phyloP scores from a whole-genome alignment of 2,888 invertebrate species.

The Drosophila buzzatii region DNA sequence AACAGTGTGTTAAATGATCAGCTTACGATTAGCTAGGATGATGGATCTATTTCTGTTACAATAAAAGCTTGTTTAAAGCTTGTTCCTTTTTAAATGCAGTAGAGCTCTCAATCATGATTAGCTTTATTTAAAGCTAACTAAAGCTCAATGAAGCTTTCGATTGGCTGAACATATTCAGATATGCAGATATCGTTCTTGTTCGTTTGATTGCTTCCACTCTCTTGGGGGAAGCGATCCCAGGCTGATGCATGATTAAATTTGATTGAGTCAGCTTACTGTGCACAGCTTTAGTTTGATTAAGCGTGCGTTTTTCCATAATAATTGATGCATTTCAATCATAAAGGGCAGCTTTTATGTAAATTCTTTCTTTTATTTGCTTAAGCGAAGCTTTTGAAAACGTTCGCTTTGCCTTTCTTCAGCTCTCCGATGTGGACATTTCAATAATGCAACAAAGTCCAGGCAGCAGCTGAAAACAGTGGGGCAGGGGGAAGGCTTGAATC shows the following conservation, averaged over 20 bases:
- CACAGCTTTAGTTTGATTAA: background rate
- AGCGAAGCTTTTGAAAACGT: conserved; percentile 41
- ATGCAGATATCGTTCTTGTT: too few relatives aligned
- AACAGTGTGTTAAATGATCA: too few relatives aligned
- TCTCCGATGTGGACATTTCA: conserved; percentile 41
- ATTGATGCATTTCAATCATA: background rate
- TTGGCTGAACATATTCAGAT: too few relatives aligned
- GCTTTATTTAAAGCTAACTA: too few relatives aligned
- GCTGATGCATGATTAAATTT: background rate
- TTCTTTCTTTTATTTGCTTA: background rate
- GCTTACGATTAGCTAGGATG: too few relatives aligned
- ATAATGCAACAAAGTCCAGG: conserved; percentile 35
- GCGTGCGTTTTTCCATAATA: background rate
- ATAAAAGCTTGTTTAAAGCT: too few relatives aligned
- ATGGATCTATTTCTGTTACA: too few relatives aligned
- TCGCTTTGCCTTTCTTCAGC: conserved; percentile 27
- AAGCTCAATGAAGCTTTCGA: too few relatives aligned
- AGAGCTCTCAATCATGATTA: too few relatives aligned
- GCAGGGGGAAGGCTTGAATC: background rate
- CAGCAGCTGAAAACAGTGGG: background rate
- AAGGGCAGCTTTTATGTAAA: background rate
- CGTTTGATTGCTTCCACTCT: background rate
- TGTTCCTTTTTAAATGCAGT: too few relatives aligned
- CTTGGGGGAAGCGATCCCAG: background rate
- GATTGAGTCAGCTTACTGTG: background rate